These are phyloP conservation scores for Heterocephalus glaber DNA, from an alignment of 2,113 vertebrate genomes.

Conservation along the genomic window DNA sequence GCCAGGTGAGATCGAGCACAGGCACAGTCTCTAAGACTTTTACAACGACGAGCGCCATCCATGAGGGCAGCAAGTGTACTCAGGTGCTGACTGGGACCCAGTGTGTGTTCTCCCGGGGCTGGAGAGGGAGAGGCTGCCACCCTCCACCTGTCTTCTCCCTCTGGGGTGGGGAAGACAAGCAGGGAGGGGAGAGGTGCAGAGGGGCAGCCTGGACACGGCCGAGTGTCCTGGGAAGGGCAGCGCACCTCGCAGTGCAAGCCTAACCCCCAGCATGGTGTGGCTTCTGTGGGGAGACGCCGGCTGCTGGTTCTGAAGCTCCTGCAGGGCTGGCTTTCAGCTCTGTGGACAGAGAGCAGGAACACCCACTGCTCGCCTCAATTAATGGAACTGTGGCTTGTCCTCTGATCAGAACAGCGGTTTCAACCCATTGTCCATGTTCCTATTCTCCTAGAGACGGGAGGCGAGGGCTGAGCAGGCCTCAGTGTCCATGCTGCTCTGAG, in stretches of 20 bases:
- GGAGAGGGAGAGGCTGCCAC: background rate
- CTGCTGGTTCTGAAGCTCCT: background rate
- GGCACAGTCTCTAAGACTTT: background rate
- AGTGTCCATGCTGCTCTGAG: background rate
- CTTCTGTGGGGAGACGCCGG: background rate
- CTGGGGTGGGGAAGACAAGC: background rate
- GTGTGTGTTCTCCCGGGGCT: background rate
- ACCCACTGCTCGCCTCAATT: rapidly evolving
- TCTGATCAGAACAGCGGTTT: background rate
- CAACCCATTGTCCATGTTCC: background rate
- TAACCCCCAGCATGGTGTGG: slow-evolving; percentile 51
- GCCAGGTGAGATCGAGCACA: background rate
- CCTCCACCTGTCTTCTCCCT: background rate
- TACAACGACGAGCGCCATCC: background rate
- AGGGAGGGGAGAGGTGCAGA: background rate
- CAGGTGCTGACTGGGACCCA: background rate
- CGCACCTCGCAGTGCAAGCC: slow-evolving; percentile 47
- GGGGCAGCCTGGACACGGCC: background rate
- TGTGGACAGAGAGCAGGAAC: slow-evolving; percentile 5
- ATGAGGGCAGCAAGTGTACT: background rate
- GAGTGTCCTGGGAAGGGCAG: background rate
- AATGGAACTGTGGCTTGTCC: rapidly evolving
- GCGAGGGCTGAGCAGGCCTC: background rate
- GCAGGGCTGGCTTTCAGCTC: background rate
- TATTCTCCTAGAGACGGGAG: background rate